These are phyloP conservation scores for Lutjanus campechanus DNA, from an alignment of 2,797 vertebrate genomes.

Conservation along the genomic window DNA sequence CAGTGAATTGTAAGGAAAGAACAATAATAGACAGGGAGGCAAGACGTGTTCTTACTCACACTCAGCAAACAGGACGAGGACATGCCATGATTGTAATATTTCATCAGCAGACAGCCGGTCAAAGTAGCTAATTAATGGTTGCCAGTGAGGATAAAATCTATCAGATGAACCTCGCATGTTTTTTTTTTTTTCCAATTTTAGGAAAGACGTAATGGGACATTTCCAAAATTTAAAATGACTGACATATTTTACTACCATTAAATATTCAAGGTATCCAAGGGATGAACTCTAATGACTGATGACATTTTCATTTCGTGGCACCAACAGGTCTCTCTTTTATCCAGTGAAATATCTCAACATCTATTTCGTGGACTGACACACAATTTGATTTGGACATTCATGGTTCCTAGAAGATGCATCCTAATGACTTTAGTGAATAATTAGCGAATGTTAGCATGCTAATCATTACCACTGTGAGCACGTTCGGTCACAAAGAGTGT, in stretches of 20 bases:
- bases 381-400: background rate
- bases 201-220: too few relatives aligned
- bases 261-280: background rate
- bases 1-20: too few relatives aligned
- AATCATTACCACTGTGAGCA: background rate
- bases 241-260: background rate
- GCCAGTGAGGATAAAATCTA: too few relatives aligned
- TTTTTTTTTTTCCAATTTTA: too few relatives aligned
- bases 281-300: background rate
- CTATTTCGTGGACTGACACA: background rate
- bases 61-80: too few relatives aligned
- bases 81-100: too few relatives aligned
- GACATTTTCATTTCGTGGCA: background rate
- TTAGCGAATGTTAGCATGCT: background rate
- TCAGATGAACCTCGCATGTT: too few relatives aligned
- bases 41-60: too few relatives aligned
- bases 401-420: background rate
- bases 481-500: background rate
- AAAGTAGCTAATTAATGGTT: too few relatives aligned
- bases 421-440: background rate
- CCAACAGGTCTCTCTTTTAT: background rate
- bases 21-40: too few relatives aligned
- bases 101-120: too few relatives aligned
- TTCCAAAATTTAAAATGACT: too few relatives aligned
- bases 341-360: background rate